A percentile compares a stretch with the other conserved stretches of the same genome.
phyloP scores from a whole-genome alignment of 2,888 invertebrate genomes.

The Leptodirus hochenwartii region DNA sequence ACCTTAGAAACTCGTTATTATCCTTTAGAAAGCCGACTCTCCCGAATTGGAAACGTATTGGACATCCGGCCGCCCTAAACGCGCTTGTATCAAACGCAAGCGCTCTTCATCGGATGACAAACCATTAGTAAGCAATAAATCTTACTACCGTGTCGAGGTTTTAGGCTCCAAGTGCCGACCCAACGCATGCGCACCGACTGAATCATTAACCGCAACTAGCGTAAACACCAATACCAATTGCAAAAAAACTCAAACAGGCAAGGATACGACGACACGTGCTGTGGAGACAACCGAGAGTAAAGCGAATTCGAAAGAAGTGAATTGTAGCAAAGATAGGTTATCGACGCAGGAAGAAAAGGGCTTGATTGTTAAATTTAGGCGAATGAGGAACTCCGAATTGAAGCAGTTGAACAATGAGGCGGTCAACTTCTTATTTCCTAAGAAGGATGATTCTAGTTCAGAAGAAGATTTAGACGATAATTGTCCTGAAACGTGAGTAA shows the following conservation, averaged over 20 bases:
- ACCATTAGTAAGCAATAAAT: background rate
- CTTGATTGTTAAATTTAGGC: constrained; percentile 50
- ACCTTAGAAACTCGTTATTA: constrained; percentile 6
- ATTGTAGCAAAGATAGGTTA: constrained; percentile 14
- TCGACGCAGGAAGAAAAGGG: constrained; percentile 8
- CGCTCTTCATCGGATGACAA: constrained; percentile 11
- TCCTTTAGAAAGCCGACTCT: constrained; percentile 8
- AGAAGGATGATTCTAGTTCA: constrained; percentile 40
- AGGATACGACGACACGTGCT: constrained; percentile 3
- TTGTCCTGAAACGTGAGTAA: too few species aligned
- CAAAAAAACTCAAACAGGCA: constrained; percentile 1
- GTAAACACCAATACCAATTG: too few species aligned
- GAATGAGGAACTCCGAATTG: constrained; percentile 54
- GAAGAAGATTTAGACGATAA: constrained; percentile 37
- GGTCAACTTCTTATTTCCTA: constrained; percentile 73
- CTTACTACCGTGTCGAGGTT: too few species aligned
- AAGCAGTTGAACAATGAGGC: constrained; percentile 67
- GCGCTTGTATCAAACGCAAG: constrained; percentile 20
- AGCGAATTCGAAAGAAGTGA: constrained; percentile 6
- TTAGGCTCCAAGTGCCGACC: too few species aligned
- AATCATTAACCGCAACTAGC: too few species aligned
- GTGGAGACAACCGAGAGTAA: constrained; percentile 6
- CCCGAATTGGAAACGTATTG: constrained; percentile 19
- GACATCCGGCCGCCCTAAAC: constrained; percentile 24
- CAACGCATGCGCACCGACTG: too few species aligned